Conservation (phyloP, 1,140 invertebrate genomes). For the Aphidius gifuensis region DNA sequence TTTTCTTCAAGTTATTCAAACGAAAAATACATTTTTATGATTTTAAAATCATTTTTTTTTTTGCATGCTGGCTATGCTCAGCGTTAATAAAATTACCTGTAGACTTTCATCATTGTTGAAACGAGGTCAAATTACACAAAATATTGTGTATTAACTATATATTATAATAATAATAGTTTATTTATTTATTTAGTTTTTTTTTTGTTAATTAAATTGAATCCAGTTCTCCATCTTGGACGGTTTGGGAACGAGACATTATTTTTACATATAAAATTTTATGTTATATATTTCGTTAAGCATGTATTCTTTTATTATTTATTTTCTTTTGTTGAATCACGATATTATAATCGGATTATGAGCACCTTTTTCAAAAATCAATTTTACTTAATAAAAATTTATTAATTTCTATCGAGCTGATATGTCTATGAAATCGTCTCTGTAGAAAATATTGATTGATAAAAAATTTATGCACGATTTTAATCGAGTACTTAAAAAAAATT, state of each 20-base stretch:
- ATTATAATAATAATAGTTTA: conserved; percentile 3
- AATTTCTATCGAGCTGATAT: conserved; percentile 14
- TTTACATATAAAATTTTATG: conserved; percentile 3
- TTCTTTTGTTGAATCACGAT: neutral
- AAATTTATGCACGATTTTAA: too few species aligned
- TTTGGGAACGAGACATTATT: conserved; percentile 23
- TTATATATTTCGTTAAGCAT: neutral
- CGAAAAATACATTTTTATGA: too few species aligned
- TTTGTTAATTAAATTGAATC: conserved; percentile 23
- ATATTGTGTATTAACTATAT: conserved; percentile 16
- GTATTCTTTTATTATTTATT: conserved; percentile 15
- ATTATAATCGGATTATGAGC: conserved; percentile 9
- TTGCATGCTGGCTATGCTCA: too few species aligned
- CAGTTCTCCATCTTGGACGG: conserved; percentile 23
- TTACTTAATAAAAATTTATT: conserved; percentile 12
- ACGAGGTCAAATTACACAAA: conserved; percentile 40
- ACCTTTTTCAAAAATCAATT: conserved; percentile 13
- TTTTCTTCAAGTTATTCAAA: neutral
- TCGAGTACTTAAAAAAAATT: too few species aligned
- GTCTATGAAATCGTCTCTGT: conserved; percentile 13
- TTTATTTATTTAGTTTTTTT: conserved; percentile 15
- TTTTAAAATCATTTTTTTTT: too few species aligned
- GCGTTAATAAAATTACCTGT: conserved; percentile 34
- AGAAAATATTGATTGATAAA: conserved; percentile 2
- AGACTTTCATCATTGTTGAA: conserved; percentile 51